These are phyloP conservation scores for Chionomys nivalis DNA, from an alignment of 2,113 vertebrate species.

Conservation along the genomic window DNA sequence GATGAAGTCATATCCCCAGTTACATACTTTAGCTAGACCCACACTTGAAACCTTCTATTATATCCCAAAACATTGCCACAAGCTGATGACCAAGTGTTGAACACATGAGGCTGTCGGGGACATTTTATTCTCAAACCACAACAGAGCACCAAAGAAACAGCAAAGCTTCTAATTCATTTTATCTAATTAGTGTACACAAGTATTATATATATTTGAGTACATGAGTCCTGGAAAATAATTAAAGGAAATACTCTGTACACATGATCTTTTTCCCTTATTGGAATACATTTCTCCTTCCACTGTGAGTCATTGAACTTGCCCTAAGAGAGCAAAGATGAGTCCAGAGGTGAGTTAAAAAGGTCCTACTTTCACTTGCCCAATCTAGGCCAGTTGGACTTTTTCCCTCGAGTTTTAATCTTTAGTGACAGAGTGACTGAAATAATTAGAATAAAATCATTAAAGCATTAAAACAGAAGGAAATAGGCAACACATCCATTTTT, in stretches of 20 bases:
- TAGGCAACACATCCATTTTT: background rate
- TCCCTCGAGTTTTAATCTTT: constrained; percentile 14
- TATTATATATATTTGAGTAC: background rate
- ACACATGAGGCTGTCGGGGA: background rate
- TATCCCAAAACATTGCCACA: background rate
- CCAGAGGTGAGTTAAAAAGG: background rate
- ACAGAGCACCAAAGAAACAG: background rate
- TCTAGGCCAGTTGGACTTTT: background rate
- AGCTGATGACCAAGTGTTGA: background rate
- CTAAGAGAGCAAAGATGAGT: background rate
- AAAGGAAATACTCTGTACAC: background rate
- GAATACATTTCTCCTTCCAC: background rate
- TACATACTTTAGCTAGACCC: background rate
- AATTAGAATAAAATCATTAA: background rate
- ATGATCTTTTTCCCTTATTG: background rate
- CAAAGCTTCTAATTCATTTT: background rate
- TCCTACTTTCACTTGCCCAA: background rate
- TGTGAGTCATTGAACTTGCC: background rate
- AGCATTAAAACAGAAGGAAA: background rate
- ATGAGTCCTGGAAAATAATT: background rate
- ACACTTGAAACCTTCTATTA: background rate
- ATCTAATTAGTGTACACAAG: background rate
- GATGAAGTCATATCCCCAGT: too few relatives aligned
- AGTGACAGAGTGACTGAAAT: constrained; percentile 6
- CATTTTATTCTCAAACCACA: background rate